Evolutionary conservation across 30 jellyfish, hydroid and myxozoan species (phyloP), one percentile per base, ranked within the genome.

Genomic region (Cassiopea andromeda): DNA sequence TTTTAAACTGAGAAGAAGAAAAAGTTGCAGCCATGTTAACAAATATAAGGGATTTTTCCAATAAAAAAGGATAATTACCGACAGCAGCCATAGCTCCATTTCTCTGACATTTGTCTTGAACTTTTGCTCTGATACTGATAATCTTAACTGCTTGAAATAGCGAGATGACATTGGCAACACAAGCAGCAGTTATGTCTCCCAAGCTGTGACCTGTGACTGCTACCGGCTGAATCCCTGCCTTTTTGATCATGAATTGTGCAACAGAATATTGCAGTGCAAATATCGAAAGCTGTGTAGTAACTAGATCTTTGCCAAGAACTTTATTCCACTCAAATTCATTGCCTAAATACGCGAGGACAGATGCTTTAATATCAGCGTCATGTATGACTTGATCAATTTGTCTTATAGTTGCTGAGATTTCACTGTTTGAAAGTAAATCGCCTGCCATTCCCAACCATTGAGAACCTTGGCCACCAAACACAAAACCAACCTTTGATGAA

Each of bases 111-210:
- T 18, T 9, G 10, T 87, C 81, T 57, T 87, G 94, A 15, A 87
- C 84, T 7, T 69, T 19, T 19, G 90, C 87, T 66, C 94, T 87
- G 58, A 74, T 57, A 48, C 70, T 66, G 57, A 87, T 87, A 1
- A 87, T 71, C 13, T 68, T 69, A 1, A 87, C 67, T 87, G 94
- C 94, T 27, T 68, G 82, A 2, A 43, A 14, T 61, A 79, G 64
- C 2, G 90, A 7, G 58, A 87, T 87, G 58, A 69, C 46, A 17
- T 73, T 73, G 46, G 94, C 89, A 17, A 87, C 85, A 68, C 89
- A 77, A 48, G 94, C 94, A 59, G 94, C 94, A 64, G 89, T 78
- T 27, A 87, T 87, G 71, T 85, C 93, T 73, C 93, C 93, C 64
- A 85, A 48, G 61, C 93, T 85, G 79, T 85, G 93, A 1, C 93